Percentiles rank a stretch among this genome's conserved stretches.
phyloP scores from a whole-genome alignment of 2,113 vertebrate species.

The Trematomus loennbergii region DNA sequence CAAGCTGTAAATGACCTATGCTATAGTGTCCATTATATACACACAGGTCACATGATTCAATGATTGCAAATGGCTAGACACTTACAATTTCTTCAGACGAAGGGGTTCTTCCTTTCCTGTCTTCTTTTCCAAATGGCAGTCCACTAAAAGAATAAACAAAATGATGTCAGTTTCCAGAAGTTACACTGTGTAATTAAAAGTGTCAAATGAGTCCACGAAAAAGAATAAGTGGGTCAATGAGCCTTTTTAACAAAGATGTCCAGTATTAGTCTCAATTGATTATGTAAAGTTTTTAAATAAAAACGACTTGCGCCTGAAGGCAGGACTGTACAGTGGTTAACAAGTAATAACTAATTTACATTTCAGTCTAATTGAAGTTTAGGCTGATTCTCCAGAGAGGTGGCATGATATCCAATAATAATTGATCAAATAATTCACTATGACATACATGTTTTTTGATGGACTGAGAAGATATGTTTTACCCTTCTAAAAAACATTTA shows the following conservation, averaged over 20 bases:
- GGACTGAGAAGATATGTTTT: not conserved
- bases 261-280: conserved; percentile 30
- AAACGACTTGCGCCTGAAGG: conserved; percentile 58
- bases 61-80: conserved; percentile 1
- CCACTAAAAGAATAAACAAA: conserved; percentile 62
- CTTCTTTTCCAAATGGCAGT: conserved; percentile 32
- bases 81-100: conserved; percentile 60
- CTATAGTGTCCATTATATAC: not conserved
- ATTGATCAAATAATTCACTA: conserved; percentile 52
- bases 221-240: conserved; percentile 36
- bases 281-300: conserved; percentile 69
- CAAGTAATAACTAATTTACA: conserved; percentile 66
- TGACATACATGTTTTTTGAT: not conserved
- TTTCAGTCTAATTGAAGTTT: conserved; percentile 22
- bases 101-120: conserved; percentile 22
- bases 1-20: conserved; percentile 8
- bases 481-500: not conserved
- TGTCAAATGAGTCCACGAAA: conserved; percentile 37
- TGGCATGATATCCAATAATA: conserved; percentile 6
- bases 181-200: not conserved
- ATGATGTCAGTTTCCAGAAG: conserved; percentile 1
- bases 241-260: conserved; percentile 6
- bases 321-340: conserved; percentile 57
- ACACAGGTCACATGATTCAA: conserved; percentile 9
- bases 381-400: conserved; percentile 55